A percentile compares a stretch with the other conserved stretches of the same genome.
Evolutionary conservation across 2,113 vertebrate genomes (phyloP).

Genomic region (Pelusios castaneus): DNA sequence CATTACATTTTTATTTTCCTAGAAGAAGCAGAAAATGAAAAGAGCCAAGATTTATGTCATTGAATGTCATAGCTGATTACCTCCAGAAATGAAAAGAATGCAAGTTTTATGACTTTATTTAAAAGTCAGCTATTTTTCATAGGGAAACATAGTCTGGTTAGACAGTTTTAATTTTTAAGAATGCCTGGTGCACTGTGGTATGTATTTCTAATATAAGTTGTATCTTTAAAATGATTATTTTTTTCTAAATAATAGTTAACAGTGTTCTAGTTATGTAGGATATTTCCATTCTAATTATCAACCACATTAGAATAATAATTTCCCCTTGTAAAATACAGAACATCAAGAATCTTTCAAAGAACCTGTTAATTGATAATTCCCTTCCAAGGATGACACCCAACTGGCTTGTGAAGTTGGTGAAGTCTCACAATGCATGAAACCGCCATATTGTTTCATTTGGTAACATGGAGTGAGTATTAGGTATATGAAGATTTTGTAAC

Average conservation of each 20-base stretch:
- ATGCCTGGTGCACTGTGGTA: conserved; percentile 30
- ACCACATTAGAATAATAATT: conserved; percentile 38
- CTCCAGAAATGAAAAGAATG: conserved; percentile 75
- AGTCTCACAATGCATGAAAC: no score
- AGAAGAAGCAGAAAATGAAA: conserved; percentile 68
- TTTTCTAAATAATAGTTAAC: conserved; percentile 55
- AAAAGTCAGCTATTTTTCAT: conserved; percentile 76
- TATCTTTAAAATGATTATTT: conserved; percentile 62
- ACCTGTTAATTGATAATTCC: conserved; percentile 17
- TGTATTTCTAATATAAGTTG: conserved; percentile 65
- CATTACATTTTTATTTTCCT: conserved; percentile 71
- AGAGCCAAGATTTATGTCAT: conserved; percentile 75
- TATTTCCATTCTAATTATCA: conserved; percentile 57
- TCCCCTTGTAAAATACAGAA: conserved; percentile 41
- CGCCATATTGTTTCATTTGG: not conserved
- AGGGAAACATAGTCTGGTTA: conserved; percentile 53
- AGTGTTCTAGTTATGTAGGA: not conserved
- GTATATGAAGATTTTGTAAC: not conserved
- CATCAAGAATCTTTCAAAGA: conserved; percentile 26
- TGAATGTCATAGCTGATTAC: conserved; percentile 79
- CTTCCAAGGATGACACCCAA: not conserved
- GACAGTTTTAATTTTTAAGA: conserved; percentile 77
- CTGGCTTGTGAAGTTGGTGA: not conserved
- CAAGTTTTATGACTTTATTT: conserved; percentile 79
- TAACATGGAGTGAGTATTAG: not conserved